Conservation (phyloP, 1,140 invertebrate genomes). For the Coboldia fuscipes region DNA sequence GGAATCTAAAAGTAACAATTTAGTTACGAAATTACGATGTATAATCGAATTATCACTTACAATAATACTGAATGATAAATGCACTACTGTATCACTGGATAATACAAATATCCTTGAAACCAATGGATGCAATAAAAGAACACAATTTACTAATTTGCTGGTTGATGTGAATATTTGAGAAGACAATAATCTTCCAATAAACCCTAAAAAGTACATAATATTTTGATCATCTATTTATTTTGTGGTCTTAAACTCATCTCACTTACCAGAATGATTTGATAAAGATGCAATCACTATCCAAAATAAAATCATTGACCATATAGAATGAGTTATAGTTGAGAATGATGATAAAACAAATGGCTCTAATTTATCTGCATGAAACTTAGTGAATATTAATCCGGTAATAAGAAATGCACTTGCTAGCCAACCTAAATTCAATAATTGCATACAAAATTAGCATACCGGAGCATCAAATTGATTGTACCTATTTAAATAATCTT, state of each 20-base stretch:
- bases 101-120: not conserved
- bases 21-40: not conserved
- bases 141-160: not conserved
- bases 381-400: constrained; percentile 1
- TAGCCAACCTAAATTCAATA: constrained; percentile 4
- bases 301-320: constrained; percentile 2
- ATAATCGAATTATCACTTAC: not conserved
- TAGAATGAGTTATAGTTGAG: not conserved
- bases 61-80: not conserved
- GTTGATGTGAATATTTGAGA: not conserved
- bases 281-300: constrained; percentile 3
- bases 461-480: constrained; percentile 1
- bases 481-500: not conserved
- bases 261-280: constrained; percentile 2
- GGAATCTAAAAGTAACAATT: not conserved
- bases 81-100: not conserved
- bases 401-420: not conserved
- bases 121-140: not conserved
- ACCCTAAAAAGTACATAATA: not conserved
- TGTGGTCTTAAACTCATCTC: not conserved
- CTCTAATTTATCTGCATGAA: not conserved
- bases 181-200: not conserved
- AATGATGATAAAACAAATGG: not conserved
- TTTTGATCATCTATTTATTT: not conserved
- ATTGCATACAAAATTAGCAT: constrained; percentile 1